Evolutionary conservation across 2,797 vertebrate species (phyloP), one percentile per base, ranked within the genome.

Genomic region (Falco peregrinus): DNA sequence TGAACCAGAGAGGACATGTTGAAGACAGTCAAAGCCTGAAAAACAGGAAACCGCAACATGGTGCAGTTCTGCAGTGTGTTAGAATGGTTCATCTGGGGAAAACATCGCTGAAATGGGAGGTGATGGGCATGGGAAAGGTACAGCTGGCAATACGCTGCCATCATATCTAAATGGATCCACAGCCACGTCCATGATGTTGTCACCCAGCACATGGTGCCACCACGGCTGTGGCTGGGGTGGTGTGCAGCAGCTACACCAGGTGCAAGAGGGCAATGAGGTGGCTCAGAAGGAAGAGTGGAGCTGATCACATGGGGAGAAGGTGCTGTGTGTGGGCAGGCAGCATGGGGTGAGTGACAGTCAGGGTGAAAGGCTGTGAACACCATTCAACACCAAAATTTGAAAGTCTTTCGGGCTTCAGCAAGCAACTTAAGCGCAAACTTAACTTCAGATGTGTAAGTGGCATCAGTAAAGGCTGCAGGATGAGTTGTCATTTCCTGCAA

Each of bases 251-350:
- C 13, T 67, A 24, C 19, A 6, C 10, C 0, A 0, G 13, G 33
- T n/a, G 9, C 3, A 1, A 71, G 35, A 47, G 26, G 6, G 5
- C 0, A 1, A 13, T 69, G 59, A 74, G 10, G 5, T 6, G 4
- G 5, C 21, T 59, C 19, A 1, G 22, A 12, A 77, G 13, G 50
- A 22, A 41, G 10, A 61, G 16, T 13, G 29, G 16, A 78, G 47
- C 22, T 0, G 1, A 9, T 63, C 1, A 1, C 21, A 2, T 1
- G 2, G 24, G 24, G 6, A 13, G 17, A 51, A 79, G 12, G 9
- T 64, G 6, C 15, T 1, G 0, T 61, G 37, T 28, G 24, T 16
- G 18, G 31, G 5, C 17, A 21, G 41, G 29, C 13, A 41, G 10
- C 60, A 56, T 39, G 5, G 14, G 5, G 3, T 57, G 21, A 53